Base-by-base conservation (phyloP, 2,888 invertebrate species). In the Volucella bombylans region DNA sequence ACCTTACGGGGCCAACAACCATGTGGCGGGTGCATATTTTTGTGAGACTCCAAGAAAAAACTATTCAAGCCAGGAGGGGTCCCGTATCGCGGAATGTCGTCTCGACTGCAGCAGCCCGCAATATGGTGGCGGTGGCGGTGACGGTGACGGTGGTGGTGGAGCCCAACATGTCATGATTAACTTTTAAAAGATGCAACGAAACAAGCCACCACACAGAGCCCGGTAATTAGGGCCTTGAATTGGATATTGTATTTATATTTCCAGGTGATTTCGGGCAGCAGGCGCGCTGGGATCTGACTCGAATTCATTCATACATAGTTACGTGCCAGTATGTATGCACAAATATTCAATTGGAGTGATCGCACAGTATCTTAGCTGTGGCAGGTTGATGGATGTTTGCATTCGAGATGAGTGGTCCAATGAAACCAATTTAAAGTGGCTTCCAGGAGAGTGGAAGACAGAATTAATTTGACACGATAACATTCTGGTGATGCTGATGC, bases 391-490 rank as follows among this genome's bases (percentile, higher is more conserved):
- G 81, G 81, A 85, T 85, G 85, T 76, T 76, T 80, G 71, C 80
- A 50, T 72, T 85, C 68, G 61, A 38, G 47, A 76, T 76, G 80
- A 80, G 74, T 65, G 64, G 79, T 61, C 83, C 80, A 85, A 68
- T 64, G 85, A 72, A 85, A 68, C 81, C 81, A 81, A 85, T 81
- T 85, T 72, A 81, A 80, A 81, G 71, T 57, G 81, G 64, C 81
- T 76, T 62, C 85, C 85, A 85, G 64, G 81, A 76, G 81, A 80
- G 85, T 81, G 81, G 68, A 81, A 81, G 81, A 77, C 85, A 81
- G 81, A 85, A 85, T 85, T 85, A 85, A 85, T 85, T 85, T 85
- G 85, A 85, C 85, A 85, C 85, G 81, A 81, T 81, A 85, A 80
- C 72, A 81, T 81, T 77, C 31, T 77, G 76, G 31, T 31, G 31